Conservation (phyloP, 2,797 vertebrate species). For the Manis pentadactyla region DNA sequence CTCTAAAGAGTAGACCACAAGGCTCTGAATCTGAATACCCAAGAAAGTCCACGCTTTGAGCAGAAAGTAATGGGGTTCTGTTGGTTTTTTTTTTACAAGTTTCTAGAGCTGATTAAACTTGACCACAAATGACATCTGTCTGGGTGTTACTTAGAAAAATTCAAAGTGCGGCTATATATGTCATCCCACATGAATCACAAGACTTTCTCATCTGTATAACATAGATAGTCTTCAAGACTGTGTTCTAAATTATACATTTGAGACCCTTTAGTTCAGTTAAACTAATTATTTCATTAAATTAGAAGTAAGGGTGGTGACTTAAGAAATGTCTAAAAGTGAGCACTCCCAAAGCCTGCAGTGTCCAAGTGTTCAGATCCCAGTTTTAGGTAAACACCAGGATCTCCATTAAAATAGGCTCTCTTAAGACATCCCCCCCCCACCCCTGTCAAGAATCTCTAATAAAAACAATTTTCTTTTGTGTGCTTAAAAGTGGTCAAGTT, state of each 20-base stretch:
- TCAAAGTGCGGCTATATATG: background rate
- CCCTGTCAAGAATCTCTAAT: conserved; percentile 24
- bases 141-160: background rate
- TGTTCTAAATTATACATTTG: background rate
- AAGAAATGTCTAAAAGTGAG: conserved; percentile 39
- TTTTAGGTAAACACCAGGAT: background rate
- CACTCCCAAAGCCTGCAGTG: conserved; percentile 12
- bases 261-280: background rate
- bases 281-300: conserved; percentile 37
- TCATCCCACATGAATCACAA: background rate
- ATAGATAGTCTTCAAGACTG: background rate
- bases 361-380: background rate
- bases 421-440: background rate
- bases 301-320: conserved; percentile 4
- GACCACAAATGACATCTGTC: background rate
- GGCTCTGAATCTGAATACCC: background rate
- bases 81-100: background rate
- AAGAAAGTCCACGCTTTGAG: background rate
- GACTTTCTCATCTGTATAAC: background rate
- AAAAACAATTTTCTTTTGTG: conserved; percentile 34
- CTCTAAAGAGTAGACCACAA: background rate
- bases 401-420: background rate
- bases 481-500: conserved; percentile 32
- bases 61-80: background rate
- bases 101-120: conserved; percentile 31